Percentiles rank a stretch among this genome's conserved stretches.
Evolutionary conservation across 2,797 vertebrate genomes (phyloP).

Genomic region (Manis crassicaudata): DNA sequence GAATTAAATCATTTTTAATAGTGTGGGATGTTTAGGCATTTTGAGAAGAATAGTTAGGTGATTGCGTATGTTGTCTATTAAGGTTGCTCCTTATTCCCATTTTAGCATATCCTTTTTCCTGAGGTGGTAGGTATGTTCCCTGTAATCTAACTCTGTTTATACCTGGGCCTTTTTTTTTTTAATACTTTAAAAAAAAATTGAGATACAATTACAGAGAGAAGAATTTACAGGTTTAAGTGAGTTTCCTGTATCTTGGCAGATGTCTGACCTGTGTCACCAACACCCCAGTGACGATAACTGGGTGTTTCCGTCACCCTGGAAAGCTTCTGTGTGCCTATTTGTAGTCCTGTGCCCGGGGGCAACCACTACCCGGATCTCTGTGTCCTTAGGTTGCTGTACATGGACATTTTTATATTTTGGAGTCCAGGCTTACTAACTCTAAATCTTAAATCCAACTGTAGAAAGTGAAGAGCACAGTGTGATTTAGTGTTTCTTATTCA

Average conservation of each 20-base stretch:
- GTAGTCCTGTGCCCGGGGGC: not conserved
- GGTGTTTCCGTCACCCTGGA: not conserved
- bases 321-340: not conserved
- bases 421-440: not conserved
- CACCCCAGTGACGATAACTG: not conserved
- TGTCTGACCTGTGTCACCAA: not conserved
- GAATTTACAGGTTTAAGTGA: not conserved
- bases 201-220: not conserved
- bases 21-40: not conserved
- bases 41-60: not conserved
- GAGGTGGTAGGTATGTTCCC: not conserved
- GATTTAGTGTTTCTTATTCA: not conserved
- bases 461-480: not conserved
- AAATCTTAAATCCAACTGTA: not conserved
- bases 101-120: not conserved
- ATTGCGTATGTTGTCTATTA: not conserved
- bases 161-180: not conserved
- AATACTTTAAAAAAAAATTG: not conserved
- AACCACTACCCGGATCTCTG: not conserved
- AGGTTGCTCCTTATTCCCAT: not conserved
- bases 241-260: not conserved
- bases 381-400: not conserved
- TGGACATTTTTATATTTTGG: not conserved
- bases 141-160: not conserved
- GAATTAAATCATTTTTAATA: constrained; percentile 10